Evolutionary conservation across 2,888 invertebrate species (phyloP), one percentile per base, ranked within the genome.

Genomic region (Agrochola lychnidis): DNA sequence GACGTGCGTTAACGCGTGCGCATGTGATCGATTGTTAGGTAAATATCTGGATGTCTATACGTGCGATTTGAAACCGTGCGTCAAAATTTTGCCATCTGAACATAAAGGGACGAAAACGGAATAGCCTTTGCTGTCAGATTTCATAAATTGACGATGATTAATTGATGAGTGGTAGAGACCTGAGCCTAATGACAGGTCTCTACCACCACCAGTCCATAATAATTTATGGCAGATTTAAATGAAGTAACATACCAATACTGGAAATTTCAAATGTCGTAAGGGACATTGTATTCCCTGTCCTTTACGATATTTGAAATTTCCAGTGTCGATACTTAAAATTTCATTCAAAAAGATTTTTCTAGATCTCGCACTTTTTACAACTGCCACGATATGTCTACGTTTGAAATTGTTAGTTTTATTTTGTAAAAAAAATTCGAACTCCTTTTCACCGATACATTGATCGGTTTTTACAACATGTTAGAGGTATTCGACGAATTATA

Each of bases 401-500:
- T 9, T 5, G n/a, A 72, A 30, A 25, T 4, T 14, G 22, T 19
- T 2, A 9, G 6, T 14, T 48, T 16, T 1, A 5, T 40, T 64
- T 48, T 5, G 12, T 12, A 25, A 42, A 30, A 42, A 69, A 30
- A 57, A 40, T 30, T 0, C 0, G 4, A n/a, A 30, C 14, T n/a
- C 0, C 14, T 68, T 42, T 42, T 42, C 45, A 40, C n/a, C 14
- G 4, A 40, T 6, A 51, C 9, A 1, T 45, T 25, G 5, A 48
- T 40, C 2, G n/a, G 3, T 45, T 68, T 48, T 78, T 19, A 22
- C 30, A 78, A 30, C 51, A 30, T 53, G 42, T 61, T 25, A 16
- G 16, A 48, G 48, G 48, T 16, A 62, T 73, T 63, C 19, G 10
- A 40, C 12, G 25, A 45, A 80, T 56, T 53, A 56, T 57, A 6